Evolutionary conservation across 2,113 vertebrate species (phyloP).

Genomic region (Cyanoliseus patagonus): DNA sequence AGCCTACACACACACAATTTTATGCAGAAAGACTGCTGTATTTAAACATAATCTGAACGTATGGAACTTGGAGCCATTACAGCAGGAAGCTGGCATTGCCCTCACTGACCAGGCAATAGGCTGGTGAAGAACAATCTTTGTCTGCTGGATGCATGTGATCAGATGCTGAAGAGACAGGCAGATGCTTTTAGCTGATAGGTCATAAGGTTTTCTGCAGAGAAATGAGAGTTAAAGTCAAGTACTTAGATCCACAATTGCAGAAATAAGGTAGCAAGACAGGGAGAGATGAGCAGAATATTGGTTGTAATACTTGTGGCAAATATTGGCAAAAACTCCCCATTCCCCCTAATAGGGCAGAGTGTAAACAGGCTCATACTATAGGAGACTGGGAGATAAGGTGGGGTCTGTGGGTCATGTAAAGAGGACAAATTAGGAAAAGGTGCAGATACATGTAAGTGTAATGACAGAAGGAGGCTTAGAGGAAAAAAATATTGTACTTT

Average conservation of each 20-base stretch:
- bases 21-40: background rate
- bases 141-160: background rate
- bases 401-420: background rate
- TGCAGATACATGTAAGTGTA: background rate
- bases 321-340: background rate
- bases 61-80: background rate
- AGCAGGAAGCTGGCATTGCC: background rate
- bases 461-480: background rate
- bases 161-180: constrained; percentile 8
- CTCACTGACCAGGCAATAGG: background rate
- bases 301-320: background rate
- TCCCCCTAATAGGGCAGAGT: background rate
- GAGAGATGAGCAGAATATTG: background rate
- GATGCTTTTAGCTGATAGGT: background rate
- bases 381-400: background rate
- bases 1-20: background rate
- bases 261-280: background rate
- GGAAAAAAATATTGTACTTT: background rate
- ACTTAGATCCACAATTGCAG: background rate
- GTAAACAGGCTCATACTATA: background rate
- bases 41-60: background rate
- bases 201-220: background rate
- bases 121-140: background rate
- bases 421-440: background rate
- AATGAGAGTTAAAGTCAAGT: background rate